Evolutionary conservation across 1,140 invertebrate species (phyloP), one percentile per base, ranked within the genome.

Genomic region (Bombus breviceps): DNA sequence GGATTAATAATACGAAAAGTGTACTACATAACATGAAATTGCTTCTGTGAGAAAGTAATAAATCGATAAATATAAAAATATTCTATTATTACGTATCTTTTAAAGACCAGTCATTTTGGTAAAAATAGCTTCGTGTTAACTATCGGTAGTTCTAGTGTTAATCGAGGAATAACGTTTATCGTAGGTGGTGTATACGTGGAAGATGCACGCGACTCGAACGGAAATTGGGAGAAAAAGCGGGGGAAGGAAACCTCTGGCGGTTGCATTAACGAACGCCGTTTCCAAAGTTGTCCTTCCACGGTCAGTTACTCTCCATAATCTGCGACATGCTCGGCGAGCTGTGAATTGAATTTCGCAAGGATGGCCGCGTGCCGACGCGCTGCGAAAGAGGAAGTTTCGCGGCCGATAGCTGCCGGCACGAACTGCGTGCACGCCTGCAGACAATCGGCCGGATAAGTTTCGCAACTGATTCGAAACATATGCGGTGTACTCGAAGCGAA

Each of bases 381-480:
- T 66, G 76, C 77, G 83, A 73, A 81, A 83, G 86, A 90, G 79
- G 82, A 90, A 90, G 71, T 85, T 85, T 69, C 87, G 83, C 81
- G 81, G 57, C 62, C 71, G 32, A 41, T 69, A 69, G 66, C 34
- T 47, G 47, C 66, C 34, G 66, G 59, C 39, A 77, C 34, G 64
- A 41, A 68, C 43, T 28, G 75, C 82, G 68, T 71, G 78, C 62
- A 47, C 80, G 43, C 59, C 37, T 72, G 32, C 53, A 64, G 64
- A 89, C 87, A 83, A 89, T 89, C 80, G 84, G 71, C 76, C 88
- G 89, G 89, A 92, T 92, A 92, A 86, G 86, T 93, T 90, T 92
- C 86, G 81, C 91, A 93, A 94, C 92, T 94, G 93, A 94, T 93
- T 92, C 88, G 91, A 92, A 91, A 90, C 93, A 94, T 94, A 93